Conservation (phyloP, 92 coral and sea anemone species). For the Nematostella vectensis region DNA sequence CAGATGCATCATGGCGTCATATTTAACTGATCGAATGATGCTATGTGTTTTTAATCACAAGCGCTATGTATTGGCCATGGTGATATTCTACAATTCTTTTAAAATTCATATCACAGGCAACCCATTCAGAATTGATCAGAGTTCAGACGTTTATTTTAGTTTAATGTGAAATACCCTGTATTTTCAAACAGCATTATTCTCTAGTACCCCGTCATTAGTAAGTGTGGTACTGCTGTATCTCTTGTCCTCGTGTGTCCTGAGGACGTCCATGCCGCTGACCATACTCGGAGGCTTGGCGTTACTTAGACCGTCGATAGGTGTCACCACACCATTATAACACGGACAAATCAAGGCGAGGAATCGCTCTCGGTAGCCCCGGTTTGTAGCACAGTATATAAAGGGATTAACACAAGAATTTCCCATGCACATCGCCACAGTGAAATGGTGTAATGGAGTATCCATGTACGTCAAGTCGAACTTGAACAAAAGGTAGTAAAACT, state of each 20-base stretch:
- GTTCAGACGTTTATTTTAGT: too few species aligned
- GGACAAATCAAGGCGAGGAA: constrained; percentile 17
- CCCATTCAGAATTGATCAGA: too few species aligned
- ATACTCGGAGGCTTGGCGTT: not conserved
- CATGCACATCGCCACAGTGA: constrained; percentile 64
- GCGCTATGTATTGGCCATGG: too few species aligned
- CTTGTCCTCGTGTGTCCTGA: not conserved
- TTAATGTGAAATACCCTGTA: too few species aligned
- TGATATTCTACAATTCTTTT: too few species aligned
- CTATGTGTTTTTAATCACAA: too few species aligned
- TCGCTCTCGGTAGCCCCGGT: constrained; percentile 31
- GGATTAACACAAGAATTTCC: constrained; percentile 74
- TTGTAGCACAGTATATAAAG: constrained; percentile 59
- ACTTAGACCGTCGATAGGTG: constrained; percentile 4
- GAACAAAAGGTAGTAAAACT: constrained; percentile 65
- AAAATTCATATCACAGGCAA: too few species aligned
- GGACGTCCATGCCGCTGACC: not conserved
- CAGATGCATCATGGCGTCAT: too few species aligned
- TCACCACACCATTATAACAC: constrained; percentile 5
- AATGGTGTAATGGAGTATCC: constrained; percentile 49
- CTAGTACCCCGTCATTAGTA: too few species aligned
- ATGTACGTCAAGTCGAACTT: constrained; percentile 56
- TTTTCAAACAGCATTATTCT: too few species aligned
- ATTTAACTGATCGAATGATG: too few species aligned
- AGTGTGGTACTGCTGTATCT: too few species aligned